Evolutionary conservation across 2,888 invertebrate species (phyloP).

Genomic region (Lutraria lutraria): DNA sequence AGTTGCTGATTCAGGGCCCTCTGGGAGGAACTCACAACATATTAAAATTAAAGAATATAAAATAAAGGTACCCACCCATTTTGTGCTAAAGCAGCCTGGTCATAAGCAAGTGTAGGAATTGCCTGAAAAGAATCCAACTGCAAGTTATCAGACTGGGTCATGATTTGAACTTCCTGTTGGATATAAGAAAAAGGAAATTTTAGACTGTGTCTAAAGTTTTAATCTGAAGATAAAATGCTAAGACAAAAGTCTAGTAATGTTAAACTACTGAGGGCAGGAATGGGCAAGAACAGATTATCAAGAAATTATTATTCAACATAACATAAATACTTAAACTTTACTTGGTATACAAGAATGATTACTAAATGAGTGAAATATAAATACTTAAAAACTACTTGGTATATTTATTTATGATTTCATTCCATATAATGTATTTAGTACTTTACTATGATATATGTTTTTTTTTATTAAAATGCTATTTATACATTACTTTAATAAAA

Average conservation of each 20-base stretch:
- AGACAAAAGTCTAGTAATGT: background rate
- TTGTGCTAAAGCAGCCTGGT: conserved; percentile 81
- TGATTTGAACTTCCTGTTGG: conserved; percentile 24
- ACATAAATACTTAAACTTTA: too few relatives aligned
- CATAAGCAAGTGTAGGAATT: conserved; percentile 78
- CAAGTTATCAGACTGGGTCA: conserved; percentile 25
- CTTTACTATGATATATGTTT: too few relatives aligned
- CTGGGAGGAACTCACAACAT: too few relatives aligned
- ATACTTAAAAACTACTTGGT: too few relatives aligned
- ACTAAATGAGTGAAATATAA: too few relatives aligned
- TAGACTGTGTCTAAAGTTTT: conserved; percentile 5
- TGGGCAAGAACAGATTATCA: too few relatives aligned
- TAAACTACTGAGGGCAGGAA: too few relatives aligned
- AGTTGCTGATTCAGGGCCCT: too few relatives aligned
- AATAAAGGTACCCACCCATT: conserved; percentile 78
- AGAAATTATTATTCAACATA: too few relatives aligned
- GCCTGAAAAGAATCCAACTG: conserved; percentile 68
- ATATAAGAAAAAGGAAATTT: conserved; percentile 22
- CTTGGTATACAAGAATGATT: too few relatives aligned
- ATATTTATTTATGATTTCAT: too few relatives aligned
- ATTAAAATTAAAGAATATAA: background rate
- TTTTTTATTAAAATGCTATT: background rate
- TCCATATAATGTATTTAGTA: too few relatives aligned
- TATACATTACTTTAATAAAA: background rate
- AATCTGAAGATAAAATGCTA: background rate